Conservation (phyloP, 2,113 vertebrate genomes). For the Thamnaconus septentrionalis region DNA sequence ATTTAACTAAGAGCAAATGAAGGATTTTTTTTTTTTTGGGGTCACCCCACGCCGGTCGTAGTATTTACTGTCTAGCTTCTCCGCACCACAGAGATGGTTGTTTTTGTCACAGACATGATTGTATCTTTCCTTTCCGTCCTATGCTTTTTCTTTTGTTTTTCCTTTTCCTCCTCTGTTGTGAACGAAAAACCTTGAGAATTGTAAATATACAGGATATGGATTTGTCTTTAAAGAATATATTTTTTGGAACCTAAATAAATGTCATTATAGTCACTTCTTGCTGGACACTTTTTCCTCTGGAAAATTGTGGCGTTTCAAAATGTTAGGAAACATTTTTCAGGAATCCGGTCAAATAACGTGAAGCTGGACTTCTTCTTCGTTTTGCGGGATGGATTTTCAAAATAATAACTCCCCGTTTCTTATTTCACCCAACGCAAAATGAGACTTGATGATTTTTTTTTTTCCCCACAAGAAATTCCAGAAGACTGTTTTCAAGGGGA, state of each 20-base stretch:
- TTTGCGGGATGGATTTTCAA: background rate
- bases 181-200: constrained; percentile 63
- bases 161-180: constrained; percentile 54
- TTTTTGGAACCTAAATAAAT: constrained; percentile 75
- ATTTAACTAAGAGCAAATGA: constrained; percentile 67
- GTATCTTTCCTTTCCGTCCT: constrained; percentile 46
- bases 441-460: constrained; percentile 1
- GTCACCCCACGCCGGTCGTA: constrained; percentile 51
- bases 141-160: constrained; percentile 2
- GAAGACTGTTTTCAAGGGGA: background rate
- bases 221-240: constrained; percentile 78
- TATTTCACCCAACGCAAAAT: background rate
- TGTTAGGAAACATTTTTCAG: too few species aligned
- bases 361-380: too few species aligned
- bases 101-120: constrained; percentile 64
- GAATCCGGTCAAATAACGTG: too few species aligned
- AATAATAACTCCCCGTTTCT: background rate
- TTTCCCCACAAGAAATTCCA: background rate
- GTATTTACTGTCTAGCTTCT: constrained; percentile 66
- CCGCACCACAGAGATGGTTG: constrained; percentile 49
- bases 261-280: constrained; percentile 71
- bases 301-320: background rate
- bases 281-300: constrained; percentile 30
- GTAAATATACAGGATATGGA: constrained; percentile 74
- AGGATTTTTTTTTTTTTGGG: constrained; percentile 57